These are phyloP conservation scores for Nasua narica DNA, from an alignment of 2,797 vertebrate genomes.

Conservation along the genomic window DNA sequence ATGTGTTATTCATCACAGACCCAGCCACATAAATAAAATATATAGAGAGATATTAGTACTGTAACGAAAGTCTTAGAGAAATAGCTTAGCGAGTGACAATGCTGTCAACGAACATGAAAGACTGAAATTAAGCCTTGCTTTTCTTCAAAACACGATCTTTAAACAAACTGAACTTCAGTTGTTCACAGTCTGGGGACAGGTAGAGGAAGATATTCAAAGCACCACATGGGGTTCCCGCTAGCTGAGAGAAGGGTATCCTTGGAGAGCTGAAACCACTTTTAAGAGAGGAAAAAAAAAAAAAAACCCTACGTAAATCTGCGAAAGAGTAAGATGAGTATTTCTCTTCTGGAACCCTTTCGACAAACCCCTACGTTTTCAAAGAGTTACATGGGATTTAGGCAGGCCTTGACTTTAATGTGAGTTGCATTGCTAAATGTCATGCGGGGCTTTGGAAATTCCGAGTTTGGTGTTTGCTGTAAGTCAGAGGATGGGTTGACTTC, in stretches of 20 bases:
- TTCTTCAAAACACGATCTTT: constrained; percentile 65
- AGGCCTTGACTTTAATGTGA: constrained; percentile 35
- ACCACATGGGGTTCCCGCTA: neutral
- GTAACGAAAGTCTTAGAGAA: constrained; percentile 71
- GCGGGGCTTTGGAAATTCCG: constrained; percentile 66
- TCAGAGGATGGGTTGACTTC: constrained; percentile 73
- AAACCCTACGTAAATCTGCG: constrained; percentile 44
- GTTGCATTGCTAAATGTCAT: constrained; percentile 38
- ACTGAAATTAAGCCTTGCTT: constrained; percentile 66
- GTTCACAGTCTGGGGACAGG: constrained; percentile 51
- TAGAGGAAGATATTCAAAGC: constrained; percentile 26
- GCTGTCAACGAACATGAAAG: constrained; percentile 70
- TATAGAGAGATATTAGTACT: constrained; percentile 70
- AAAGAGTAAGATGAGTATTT: constrained; percentile 71
- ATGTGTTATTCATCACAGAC: constrained; percentile 59
- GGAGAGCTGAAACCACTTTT: neutral
- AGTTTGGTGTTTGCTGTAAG: constrained; percentile 22
- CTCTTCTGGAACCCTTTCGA: constrained; percentile 59
- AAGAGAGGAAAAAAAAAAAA: neutral
- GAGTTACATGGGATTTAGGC: constrained; percentile 70
- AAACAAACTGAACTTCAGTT: neutral
- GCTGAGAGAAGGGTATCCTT: constrained; percentile 8
- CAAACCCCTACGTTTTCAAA: constrained; percentile 72
- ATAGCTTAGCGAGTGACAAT: constrained; percentile 68
- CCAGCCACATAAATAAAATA: constrained; percentile 76